Conservation (phyloP, 30 jellyfish, hydroid and myxozoan genomes). For the Turritopsis dohrnii region DNA sequence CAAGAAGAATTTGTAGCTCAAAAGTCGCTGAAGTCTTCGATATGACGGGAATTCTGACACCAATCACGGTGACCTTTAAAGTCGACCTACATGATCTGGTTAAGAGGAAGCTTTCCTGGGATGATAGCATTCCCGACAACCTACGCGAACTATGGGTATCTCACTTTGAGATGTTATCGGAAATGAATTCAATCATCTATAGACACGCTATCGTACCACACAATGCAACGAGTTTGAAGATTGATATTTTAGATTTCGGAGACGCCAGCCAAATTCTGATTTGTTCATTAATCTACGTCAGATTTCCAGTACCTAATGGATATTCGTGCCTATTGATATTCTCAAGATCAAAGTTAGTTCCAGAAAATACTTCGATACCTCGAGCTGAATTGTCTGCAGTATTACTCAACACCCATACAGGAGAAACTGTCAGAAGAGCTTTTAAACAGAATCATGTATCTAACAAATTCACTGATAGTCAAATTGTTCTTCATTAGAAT, state of each 20-base stretch:
- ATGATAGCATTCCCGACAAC: neutral
- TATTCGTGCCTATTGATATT: neutral
- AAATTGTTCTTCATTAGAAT: slow-evolving; percentile 20
- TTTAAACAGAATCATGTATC: neutral
- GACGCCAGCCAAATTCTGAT: neutral
- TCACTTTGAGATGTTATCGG: neutral
- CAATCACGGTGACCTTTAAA: slow-evolving; percentile 2
- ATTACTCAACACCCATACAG: slow-evolving; percentile 20
- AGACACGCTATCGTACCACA: slow-evolving; percentile 2
- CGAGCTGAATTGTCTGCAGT: slow-evolving; percentile 26
- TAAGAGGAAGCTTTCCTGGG: neutral
- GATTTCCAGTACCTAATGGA: neutral
- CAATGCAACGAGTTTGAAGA: neutral
- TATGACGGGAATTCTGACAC: neutral
- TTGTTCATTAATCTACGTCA: neutral
- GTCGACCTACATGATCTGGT: neutral
- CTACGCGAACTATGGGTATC: neutral
- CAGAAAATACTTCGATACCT: neutral
- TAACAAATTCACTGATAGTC: slow-evolving; percentile 22
- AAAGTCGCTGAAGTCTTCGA: neutral
- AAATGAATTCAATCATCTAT: neutral
- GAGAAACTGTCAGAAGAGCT: slow-evolving; percentile 22
- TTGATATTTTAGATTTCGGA: neutral
- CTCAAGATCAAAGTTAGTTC: neutral
- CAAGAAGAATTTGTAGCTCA: slow-evolving; percentile 3